Conservation (phyloP, 2,113 vertebrate species). For the Emydura subglobosa region DNA sequence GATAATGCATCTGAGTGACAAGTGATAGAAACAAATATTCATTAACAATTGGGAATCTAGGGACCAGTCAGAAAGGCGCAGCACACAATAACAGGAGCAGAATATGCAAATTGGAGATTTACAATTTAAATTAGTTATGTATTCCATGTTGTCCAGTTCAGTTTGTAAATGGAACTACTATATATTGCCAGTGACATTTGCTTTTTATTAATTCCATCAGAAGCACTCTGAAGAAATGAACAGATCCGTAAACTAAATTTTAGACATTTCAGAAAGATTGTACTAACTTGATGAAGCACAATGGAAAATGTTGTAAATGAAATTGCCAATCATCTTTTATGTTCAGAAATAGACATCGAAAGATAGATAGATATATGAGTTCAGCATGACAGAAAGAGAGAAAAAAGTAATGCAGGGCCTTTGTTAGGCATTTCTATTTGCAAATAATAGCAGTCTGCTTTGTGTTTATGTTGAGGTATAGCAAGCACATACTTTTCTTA, state of each 20-base stretch:
- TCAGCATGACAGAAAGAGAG: background rate
- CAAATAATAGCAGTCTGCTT: background rate
- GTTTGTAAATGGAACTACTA: background rate
- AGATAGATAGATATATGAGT: background rate
- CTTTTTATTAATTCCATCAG: background rate
- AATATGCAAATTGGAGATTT: background rate
- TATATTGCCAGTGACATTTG: background rate
- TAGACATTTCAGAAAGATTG: background rate
- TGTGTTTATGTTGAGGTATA: background rate
- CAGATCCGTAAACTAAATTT: background rate
- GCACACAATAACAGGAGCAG: background rate
- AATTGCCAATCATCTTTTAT: background rate
- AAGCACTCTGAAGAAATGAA: background rate
- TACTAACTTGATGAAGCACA: background rate
- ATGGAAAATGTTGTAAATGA: background rate
- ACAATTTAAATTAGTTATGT: background rate
- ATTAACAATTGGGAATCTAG: background rate
- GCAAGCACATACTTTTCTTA: background rate
- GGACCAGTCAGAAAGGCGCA: background rate
- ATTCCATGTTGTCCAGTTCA: background rate
- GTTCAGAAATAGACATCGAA: background rate
- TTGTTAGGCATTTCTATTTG: background rate
- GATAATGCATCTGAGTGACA: background rate
- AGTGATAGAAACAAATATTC: slow-evolving; percentile 16
- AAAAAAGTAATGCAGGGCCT: background rate